A percentile compares a stretch with the other conserved stretches of the same genome.
Conservation (phyloP, 2,797 vertebrate genomes). For the Pantherophis alleghaniensis region DNA sequence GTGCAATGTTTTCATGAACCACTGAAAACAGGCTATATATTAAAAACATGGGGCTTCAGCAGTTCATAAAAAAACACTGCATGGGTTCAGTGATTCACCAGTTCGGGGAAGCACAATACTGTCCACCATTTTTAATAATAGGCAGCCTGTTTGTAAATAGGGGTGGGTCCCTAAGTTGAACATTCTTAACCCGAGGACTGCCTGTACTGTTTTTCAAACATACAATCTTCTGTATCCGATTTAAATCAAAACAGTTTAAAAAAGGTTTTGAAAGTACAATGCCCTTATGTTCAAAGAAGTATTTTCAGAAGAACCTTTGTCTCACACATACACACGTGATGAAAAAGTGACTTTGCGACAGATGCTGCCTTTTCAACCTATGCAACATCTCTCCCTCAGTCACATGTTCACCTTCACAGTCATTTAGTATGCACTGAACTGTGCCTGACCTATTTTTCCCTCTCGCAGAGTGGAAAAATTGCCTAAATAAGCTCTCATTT, state of each 20-base stretch:
- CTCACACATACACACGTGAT: background rate
- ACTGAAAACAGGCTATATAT: background rate
- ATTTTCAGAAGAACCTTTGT: background rate
- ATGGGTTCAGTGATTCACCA: background rate
- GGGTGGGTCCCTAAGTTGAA: background rate
- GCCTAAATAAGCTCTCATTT: background rate
- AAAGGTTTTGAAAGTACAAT: background rate
- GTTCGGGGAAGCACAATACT: background rate
- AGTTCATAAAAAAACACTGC: background rate
- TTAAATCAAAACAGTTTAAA: background rate
- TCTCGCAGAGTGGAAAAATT: background rate
- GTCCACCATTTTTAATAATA: background rate
- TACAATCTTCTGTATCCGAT: background rate
- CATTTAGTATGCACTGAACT: background rate
- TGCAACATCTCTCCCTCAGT: background rate
- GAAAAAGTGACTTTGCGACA: background rate
- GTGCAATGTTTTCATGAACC: background rate
- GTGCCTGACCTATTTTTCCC: background rate
- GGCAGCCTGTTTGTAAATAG: background rate
- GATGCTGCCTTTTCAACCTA: background rate
- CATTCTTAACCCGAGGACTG: background rate
- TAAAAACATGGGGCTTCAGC: background rate
- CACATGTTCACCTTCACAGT: background rate
- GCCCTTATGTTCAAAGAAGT: background rate
- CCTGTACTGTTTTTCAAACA: background rate